These are phyloP conservation scores for Chelonia mydas DNA, from an alignment of 2,797 vertebrate genomes.

Conservation along the genomic window DNA sequence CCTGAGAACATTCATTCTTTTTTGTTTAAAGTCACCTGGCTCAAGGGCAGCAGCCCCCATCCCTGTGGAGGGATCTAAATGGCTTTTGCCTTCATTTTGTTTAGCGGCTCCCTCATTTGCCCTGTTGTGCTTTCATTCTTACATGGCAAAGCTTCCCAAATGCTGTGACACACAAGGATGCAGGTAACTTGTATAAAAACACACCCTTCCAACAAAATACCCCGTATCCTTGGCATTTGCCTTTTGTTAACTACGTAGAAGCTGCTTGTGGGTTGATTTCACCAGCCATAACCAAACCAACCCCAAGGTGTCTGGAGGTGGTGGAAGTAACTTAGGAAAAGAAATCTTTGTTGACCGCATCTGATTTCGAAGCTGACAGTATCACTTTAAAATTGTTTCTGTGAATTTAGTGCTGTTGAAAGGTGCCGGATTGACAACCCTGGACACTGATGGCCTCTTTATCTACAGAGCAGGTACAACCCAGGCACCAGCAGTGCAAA, in stretches of 20 bases:
- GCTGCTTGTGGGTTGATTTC: neutral
- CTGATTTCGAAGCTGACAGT: neutral
- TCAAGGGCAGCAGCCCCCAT: neutral
- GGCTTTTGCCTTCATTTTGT: neutral
- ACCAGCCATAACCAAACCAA: neutral
- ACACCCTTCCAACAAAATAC: neutral
- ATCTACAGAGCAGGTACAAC: neutral
- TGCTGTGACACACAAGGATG: neutral
- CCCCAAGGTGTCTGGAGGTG: neutral
- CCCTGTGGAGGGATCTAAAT: neutral
- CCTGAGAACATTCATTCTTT: neutral
- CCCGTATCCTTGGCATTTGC: neutral
- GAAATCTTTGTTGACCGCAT: neutral
- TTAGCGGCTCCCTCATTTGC: neutral
- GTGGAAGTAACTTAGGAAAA: neutral
- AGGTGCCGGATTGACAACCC: neutral
- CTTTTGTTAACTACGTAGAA: neutral
- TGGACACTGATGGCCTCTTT: slow-evolving; percentile 1
- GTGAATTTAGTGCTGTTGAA: slow-evolving; percentile 29
- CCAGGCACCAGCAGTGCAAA: neutral
- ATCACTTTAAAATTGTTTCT: slow-evolving; percentile 21
- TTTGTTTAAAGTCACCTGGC: neutral
- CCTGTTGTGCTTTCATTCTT: neutral
- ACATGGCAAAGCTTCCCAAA: neutral
- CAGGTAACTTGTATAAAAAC: neutral